These are phyloP conservation scores for Corvus cornix DNA, from an alignment of 2,113 vertebrate genomes.

Conservation along the genomic window DNA sequence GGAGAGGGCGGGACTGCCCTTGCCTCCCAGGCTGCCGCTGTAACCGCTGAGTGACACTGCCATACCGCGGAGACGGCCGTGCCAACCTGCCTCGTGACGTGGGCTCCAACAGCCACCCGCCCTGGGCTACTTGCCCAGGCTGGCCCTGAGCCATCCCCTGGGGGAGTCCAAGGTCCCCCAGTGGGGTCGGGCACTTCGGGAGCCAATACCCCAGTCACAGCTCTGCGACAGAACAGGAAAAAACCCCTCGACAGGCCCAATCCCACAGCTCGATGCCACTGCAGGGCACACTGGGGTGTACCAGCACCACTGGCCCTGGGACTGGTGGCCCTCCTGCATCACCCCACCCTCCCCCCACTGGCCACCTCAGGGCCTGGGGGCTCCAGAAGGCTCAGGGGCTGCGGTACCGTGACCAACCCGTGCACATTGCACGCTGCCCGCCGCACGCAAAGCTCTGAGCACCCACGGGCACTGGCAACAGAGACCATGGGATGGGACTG, in stretches of 20 bases:
- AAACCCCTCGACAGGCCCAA: fast-evolving
- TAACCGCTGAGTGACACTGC: constrained; percentile 19
- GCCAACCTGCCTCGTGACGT: constrained; percentile 43
- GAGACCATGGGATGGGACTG: background rate
- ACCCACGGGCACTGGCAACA: fast-evolving
- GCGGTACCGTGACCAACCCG: fast-evolving
- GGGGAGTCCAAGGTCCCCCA: constrained; percentile 14
- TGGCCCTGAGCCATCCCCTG: background rate
- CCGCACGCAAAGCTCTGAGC: fast-evolving
- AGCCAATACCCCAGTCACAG: background rate
- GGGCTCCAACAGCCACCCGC: constrained; percentile 5
- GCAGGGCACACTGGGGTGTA: fast-evolving
- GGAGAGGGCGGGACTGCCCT: background rate
- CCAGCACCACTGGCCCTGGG: background rate
- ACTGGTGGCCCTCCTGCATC: background rate
- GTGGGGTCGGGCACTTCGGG: fast-evolving
- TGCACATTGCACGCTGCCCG: fast-evolving
- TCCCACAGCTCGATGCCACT: fast-evolving
- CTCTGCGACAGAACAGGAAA: fast-evolving
- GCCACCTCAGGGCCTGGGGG: background rate
- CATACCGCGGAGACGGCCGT: background rate
- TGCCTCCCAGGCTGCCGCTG: background rate
- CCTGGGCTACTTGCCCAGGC: constrained; percentile 35
- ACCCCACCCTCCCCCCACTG: background rate
- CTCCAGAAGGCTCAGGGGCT: background rate